Evolutionary conservation across 1,140 invertebrate genomes (phyloP), one percentile per base, ranked within the genome.

Genomic region (Drosophila insularis): DNA sequence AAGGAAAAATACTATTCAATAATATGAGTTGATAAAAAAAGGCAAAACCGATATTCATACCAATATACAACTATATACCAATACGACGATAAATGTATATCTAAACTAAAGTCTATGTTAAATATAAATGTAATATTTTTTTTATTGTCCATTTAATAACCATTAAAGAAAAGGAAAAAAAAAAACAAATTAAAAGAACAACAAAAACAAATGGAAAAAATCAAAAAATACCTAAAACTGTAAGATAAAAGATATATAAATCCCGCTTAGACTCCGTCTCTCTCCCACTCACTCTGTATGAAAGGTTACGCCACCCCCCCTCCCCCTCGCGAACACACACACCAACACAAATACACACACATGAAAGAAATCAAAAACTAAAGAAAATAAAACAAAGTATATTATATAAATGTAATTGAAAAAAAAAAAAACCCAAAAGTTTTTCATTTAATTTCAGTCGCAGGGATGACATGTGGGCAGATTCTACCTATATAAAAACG

Each of bases 331-430:
- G 10, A 27, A 27, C 4, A 19, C 43, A 50, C 17, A 50, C 43
- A 21, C n/a, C n/a, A 4, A 50, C 14, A 46, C 14, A 19, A 8
- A 46, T 7, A 43, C n/a, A 17, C 40, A 46, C 43, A 70, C 27
- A 65, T 13, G 53, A 43, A 74, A 27, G 50, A 56, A 67, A 61
- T 17, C 37, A 58, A 62, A 27, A 61, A 68, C 55, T 63, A 58
- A 63, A 67, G 54, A 58, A 56, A 64, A 56, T 23, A 68, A 19
- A 37, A 64, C 31, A 77, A 64, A 71, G 21, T 56, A 75, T 67
- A 66, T 70, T 71, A 65, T 70, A 78, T 72, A 67, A 74, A 74
- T 78, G 75, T 74, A 78, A 78, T 84, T 80, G 79, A 32, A 62
- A 87, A 78, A 65, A 70, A 77, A 63, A 80, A 40, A 17, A 17